These are phyloP conservation scores for Epinephelus awoara DNA, from an alignment of 2,797 vertebrate genomes.

Conservation along the genomic window DNA sequence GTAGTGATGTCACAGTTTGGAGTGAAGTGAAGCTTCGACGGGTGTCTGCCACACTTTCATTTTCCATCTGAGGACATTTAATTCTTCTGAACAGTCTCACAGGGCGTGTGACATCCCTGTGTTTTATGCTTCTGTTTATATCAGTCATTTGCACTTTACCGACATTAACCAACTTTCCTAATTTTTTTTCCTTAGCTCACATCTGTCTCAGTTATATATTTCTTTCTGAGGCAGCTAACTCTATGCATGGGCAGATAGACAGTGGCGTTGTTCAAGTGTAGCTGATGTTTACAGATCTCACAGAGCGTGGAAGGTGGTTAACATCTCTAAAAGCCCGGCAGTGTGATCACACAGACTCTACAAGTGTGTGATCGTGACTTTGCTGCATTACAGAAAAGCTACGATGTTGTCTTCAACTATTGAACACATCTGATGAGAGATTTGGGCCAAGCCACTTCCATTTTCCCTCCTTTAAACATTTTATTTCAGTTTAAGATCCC, in stretches of 20 bases:
- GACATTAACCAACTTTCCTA: background rate
- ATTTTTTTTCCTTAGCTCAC: background rate
- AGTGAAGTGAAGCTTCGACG: slow-evolving; percentile 10
- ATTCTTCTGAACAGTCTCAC: slow-evolving; percentile 11
- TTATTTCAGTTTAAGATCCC: background rate
- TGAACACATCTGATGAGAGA: background rate
- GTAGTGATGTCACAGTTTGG: slow-evolving; percentile 11
- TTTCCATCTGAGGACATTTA: slow-evolving; percentile 16
- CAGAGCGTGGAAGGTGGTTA: background rate
- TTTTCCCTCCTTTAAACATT: background rate
- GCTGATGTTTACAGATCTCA: background rate
- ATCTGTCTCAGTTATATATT: background rate
- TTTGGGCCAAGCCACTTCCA: background rate
- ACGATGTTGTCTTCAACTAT: background rate
- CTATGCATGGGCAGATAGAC: background rate
- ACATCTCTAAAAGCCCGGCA: background rate
- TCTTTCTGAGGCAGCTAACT: slow-evolving; percentile 3
- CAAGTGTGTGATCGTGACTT: background rate
- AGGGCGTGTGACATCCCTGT: slow-evolving; percentile 12
- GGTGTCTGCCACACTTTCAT: background rate
- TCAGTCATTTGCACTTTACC: slow-evolving; percentile 64
- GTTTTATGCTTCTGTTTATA: slow-evolving; percentile 30
- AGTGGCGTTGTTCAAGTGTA: background rate
- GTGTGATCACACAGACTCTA: background rate
- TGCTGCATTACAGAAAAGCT: background rate